Evolutionary conservation across 1,140 invertebrate species (phyloP).

Genomic region (Hestina assimilis): DNA sequence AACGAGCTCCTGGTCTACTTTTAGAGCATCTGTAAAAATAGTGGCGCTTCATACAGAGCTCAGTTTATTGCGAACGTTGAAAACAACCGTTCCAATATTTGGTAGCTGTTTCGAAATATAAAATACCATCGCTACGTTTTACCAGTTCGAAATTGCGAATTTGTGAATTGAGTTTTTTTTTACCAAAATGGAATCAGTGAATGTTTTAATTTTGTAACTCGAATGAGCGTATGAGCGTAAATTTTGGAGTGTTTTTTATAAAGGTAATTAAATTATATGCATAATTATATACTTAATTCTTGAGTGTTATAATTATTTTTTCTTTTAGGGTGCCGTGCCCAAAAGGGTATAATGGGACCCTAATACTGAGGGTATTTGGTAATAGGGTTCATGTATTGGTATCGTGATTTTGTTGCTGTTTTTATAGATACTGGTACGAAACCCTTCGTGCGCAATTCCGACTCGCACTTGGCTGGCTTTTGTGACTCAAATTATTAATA

Average conservation of each 20-base stretch:
- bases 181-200: background rate
- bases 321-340: too few relatives aligned
- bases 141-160: background rate
- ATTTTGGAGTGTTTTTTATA: background rate
- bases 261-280: background rate
- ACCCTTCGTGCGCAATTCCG: too few relatives aligned
- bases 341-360: too few relatives aligned
- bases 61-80: conserved; percentile 21
- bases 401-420: too few relatives aligned
- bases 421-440: too few relatives aligned
- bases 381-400: too few relatives aligned
- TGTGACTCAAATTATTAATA: too few relatives aligned
- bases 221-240: background rate
- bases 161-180: conserved; percentile 4
- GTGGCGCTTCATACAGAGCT: conserved; percentile 17
- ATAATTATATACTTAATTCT: too few relatives aligned
- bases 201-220: background rate
- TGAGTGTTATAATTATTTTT: too few relatives aligned
- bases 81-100: conserved; percentile 22
- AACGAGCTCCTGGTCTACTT: conserved; percentile 5
- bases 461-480: too few relatives aligned
- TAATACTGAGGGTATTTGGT: too few relatives aligned
- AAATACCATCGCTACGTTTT: conserved; percentile 8
- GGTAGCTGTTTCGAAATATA: conserved; percentile 8
- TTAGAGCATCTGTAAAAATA: conserved; percentile 26